Conservation (phyloP, 2,888 invertebrate species). For the Scrobipalpa costella region DNA sequence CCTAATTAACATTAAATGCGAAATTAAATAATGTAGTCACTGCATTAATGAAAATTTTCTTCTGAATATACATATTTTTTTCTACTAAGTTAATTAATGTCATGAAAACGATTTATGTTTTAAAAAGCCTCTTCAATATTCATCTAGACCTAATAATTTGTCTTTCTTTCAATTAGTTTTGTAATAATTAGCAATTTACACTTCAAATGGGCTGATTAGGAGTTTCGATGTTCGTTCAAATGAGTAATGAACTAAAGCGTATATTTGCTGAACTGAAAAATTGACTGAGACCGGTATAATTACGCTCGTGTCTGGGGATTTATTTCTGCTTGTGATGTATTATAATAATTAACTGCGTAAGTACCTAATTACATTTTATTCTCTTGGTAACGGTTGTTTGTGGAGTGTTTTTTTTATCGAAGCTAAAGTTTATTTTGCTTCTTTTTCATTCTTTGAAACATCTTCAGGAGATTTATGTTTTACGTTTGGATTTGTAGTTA, state of each 20-base stretch:
- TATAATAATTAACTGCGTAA: conserved; percentile 14
- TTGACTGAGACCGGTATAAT: conserved; percentile 24
- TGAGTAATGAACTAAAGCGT: conserved; percentile 21
- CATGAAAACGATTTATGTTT: too few relatives aligned
- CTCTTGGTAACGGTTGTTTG: background rate
- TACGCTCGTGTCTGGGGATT: conserved; percentile 1
- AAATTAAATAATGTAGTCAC: too few relatives aligned
- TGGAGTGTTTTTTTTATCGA: background rate
- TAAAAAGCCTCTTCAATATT: too few relatives aligned
- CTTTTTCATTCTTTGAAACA: background rate
- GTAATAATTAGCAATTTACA: background rate
- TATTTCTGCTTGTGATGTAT: conserved; percentile 6
- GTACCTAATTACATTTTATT: conserved; percentile 12
- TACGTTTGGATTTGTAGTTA: too few relatives aligned
- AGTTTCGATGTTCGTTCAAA: conserved; percentile 5
- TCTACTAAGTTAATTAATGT: too few relatives aligned
- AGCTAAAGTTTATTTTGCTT: background rate
- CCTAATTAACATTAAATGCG: too few relatives aligned
- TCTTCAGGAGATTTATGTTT: background rate
- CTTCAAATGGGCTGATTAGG: background rate
- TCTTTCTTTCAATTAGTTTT: background rate
- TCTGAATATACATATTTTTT: too few relatives aligned
- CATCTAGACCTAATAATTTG: background rate
- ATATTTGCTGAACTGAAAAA: conserved; percentile 29
- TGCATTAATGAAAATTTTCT: too few relatives aligned